phyloP scores from a whole-genome alignment of 30 jellyfish, hydroid and myxozoan genomes.

The Chironex yamaguchii region DNA sequence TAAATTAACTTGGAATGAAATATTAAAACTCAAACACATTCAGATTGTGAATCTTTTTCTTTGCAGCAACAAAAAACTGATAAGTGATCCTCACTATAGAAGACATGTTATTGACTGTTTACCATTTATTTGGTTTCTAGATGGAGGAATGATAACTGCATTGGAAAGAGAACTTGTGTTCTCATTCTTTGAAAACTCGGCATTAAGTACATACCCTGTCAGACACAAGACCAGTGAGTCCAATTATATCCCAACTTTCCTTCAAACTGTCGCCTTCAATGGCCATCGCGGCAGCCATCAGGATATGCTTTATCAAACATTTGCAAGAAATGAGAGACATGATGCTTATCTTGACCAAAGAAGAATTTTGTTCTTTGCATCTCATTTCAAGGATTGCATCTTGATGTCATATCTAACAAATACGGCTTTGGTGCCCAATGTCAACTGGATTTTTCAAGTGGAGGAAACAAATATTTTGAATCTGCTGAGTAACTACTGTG shows the following conservation, averaged over 20 bases:
- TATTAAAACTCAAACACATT: conserved; percentile 38
- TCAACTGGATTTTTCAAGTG: too few species aligned
- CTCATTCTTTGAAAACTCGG: conserved; percentile 22
- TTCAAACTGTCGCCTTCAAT: neutral
- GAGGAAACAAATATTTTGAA: too few species aligned
- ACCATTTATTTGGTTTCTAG: conserved; percentile 58
- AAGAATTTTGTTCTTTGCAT: conserved; percentile 18
- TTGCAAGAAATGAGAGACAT: conserved; percentile 58
- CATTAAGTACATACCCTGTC: conserved; percentile 50
- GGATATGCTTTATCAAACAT: conserved; percentile 2
- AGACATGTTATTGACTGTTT: conserved; percentile 52
- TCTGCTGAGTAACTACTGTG: too few species aligned
- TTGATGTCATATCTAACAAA: too few species aligned
- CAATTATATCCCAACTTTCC: conserved; percentile 56
- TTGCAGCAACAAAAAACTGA: conserved; percentile 18
- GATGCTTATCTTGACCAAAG: conserved; percentile 20
- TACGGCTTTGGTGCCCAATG: too few species aligned
- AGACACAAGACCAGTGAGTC: conserved; percentile 39
- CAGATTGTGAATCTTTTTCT: conserved; percentile 23
- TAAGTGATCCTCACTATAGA: conserved; percentile 44
- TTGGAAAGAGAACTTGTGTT: conserved; percentile 20
- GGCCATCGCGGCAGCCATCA: conserved; percentile 26
- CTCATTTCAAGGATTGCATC: conserved; percentile 6
- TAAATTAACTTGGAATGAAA: conserved; percentile 48
- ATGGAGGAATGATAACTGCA: conserved; percentile 58